A percentile compares a stretch with the other conserved stretches of the same genome.
Evolutionary conservation across 2,888 invertebrate species (phyloP).

Genomic region (Noctua fimbriata): DNA sequence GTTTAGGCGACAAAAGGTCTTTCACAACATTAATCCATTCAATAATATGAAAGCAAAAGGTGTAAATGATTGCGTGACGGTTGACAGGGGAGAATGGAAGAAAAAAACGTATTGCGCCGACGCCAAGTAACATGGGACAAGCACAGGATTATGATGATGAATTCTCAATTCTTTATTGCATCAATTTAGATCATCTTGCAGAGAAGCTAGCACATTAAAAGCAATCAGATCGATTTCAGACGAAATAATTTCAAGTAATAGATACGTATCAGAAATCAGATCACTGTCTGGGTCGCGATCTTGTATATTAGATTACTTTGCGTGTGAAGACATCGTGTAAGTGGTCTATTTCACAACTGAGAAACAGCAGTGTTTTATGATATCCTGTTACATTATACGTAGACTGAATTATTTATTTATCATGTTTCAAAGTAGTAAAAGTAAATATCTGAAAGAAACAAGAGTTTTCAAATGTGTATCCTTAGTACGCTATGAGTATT

Average conservation of each 20-base stretch:
- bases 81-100: not conserved
- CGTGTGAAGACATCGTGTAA: constrained; percentile 45
- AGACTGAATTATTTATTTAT: not conserved
- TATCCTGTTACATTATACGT: not conserved
- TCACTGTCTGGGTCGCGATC: constrained; percentile 59
- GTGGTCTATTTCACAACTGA: constrained; percentile 4
- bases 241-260: constrained; percentile 48
- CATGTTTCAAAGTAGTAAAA: not conserved
- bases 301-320: constrained; percentile 58
- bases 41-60: not conserved
- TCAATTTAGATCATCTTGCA: not conserved
- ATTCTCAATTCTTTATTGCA: not conserved
- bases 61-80: not conserved
- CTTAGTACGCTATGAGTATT: no score
- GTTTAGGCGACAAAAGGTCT: not conserved
- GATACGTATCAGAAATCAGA: constrained; percentile 48
- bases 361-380: not conserved
- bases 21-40: not conserved
- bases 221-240: constrained; percentile 15
- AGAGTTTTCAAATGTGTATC: not conserved
- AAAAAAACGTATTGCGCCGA: not conserved
- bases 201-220: not conserved
- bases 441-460: not conserved
- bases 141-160: not conserved
- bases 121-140: not conserved